Conservation (phyloP, 1,140 invertebrate genomes). For the Lepidurus arcticus region DNA sequence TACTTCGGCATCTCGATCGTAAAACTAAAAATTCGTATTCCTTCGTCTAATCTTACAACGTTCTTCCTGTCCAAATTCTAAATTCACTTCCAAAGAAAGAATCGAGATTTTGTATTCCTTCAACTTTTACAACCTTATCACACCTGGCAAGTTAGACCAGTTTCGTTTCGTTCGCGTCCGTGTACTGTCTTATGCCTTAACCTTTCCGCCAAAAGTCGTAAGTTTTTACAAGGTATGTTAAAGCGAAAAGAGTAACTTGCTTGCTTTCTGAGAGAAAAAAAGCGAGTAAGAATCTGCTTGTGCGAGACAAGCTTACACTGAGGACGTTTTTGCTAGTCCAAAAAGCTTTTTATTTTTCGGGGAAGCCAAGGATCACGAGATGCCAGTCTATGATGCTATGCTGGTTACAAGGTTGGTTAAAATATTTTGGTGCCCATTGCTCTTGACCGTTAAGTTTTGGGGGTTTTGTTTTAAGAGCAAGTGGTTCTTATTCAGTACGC, state of each 20-base stretch:
- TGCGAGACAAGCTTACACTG: background rate
- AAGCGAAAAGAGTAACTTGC: background rate
- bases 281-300: background rate
- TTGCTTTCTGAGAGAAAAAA: background rate
- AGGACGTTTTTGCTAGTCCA: background rate
- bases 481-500: background rate
- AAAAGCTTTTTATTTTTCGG: background rate
- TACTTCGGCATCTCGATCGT: conserved; percentile 4
- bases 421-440: background rate
- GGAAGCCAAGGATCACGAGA: conserved; percentile 1
- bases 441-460: background rate
- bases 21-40: background rate
- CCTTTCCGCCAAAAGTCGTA: background rate
- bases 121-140: background rate
- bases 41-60: background rate
- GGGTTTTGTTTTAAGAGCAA: background rate
- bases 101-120: background rate
- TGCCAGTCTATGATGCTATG: background rate
- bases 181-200: background rate
- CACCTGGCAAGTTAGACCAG: conserved; percentile 20
- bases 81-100: background rate
- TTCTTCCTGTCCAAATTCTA: background rate
- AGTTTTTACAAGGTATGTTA: background rate
- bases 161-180: background rate
- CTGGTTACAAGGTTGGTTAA: background rate